phyloP scores from a whole-genome alignment of 2,888 invertebrate species.

The Philereme vetulata region DNA sequence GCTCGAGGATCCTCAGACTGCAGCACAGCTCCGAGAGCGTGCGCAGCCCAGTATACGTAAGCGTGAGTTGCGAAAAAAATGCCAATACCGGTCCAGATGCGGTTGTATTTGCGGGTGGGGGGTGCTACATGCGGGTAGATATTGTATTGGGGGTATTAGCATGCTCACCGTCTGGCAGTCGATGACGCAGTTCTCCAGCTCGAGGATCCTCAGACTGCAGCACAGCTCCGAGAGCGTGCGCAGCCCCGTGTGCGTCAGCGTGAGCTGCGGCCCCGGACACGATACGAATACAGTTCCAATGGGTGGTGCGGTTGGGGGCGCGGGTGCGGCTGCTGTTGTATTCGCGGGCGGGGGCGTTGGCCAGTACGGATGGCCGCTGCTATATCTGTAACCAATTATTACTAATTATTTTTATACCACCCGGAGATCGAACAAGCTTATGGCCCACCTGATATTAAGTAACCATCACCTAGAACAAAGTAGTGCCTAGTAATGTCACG shows the following conservation, averaged over 20 bases:
- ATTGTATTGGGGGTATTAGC: not conserved
- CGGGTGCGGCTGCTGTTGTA: not conserved
- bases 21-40: constrained; percentile 68
- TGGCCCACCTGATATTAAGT: too few species aligned
- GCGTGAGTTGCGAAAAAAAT: constrained; percentile 59
- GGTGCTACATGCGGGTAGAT: too few species aligned
- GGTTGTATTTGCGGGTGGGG: not conserved
- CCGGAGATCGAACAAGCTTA: too few species aligned
- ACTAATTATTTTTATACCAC: too few species aligned
- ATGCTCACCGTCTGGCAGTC: constrained; percentile 70
- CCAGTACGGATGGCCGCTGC: constrained; percentile 35
- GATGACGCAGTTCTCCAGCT: constrained; percentile 79
- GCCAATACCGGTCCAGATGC: too few species aligned
- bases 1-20: constrained; percentile 64
- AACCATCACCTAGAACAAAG: too few species aligned
- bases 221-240: constrained; percentile 67
- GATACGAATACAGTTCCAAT: too few species aligned
- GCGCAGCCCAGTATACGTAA: constrained; percentile 41
- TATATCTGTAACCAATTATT: constrained; percentile 31
- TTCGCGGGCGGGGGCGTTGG: not conserved
- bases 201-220: constrained; percentile 64
- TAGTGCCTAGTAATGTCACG: too few species aligned
- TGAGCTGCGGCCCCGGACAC: constrained; percentile 58
- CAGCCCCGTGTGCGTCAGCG: constrained; percentile 45
- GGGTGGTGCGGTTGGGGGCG: constrained; percentile 17